Conservation (phyloP, 2,797 vertebrate species). For the Ctenopoma multispine region DNA sequence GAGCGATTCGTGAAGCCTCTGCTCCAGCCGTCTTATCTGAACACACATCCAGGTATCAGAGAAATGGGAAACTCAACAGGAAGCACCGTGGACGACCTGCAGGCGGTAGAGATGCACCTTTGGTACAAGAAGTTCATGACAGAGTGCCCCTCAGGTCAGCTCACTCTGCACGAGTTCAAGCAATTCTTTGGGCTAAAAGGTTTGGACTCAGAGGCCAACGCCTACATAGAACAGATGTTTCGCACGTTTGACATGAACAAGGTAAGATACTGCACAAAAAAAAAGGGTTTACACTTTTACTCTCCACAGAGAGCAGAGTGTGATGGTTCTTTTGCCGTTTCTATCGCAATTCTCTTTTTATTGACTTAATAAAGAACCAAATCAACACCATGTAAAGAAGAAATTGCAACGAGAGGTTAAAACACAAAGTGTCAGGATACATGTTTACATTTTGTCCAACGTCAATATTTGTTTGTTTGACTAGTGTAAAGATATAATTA, state of each 20-base stretch:
- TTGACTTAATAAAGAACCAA: not conserved
- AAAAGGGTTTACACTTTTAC: not conserved
- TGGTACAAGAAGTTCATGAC: constrained; percentile 98
- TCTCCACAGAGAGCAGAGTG: not conserved
- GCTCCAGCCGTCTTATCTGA: not conserved
- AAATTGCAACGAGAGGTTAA: too few relatives aligned
- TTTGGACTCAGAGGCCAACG: constrained; percentile 89
- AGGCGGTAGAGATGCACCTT: constrained; percentile 93
- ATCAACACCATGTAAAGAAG: too few relatives aligned
- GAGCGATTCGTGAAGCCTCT: constrained; percentile 20
- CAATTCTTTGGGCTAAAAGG: constrained; percentile 92
- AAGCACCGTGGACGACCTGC: constrained; percentile 90
- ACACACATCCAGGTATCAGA: not conserved
- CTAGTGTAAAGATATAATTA: too few relatives aligned
- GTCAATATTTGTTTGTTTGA: too few relatives aligned
- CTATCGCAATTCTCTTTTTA: not conserved
- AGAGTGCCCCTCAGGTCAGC: constrained; percentile 93
- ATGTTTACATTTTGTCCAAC: too few relatives aligned
- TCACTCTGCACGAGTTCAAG: constrained; percentile 94
- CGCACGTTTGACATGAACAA: constrained; percentile 96
- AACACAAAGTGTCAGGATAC: too few relatives aligned
- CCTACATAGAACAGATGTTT: constrained; percentile 96
- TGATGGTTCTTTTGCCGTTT: not conserved
- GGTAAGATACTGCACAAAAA: constrained; percentile 71
- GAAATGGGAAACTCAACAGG: constrained; percentile 88